A percentile compares a stretch with the other conserved stretches of the same genome.
Evolutionary conservation across 2,888 invertebrate species (phyloP).

Genomic region (Caenorhabditis becei): DNA sequence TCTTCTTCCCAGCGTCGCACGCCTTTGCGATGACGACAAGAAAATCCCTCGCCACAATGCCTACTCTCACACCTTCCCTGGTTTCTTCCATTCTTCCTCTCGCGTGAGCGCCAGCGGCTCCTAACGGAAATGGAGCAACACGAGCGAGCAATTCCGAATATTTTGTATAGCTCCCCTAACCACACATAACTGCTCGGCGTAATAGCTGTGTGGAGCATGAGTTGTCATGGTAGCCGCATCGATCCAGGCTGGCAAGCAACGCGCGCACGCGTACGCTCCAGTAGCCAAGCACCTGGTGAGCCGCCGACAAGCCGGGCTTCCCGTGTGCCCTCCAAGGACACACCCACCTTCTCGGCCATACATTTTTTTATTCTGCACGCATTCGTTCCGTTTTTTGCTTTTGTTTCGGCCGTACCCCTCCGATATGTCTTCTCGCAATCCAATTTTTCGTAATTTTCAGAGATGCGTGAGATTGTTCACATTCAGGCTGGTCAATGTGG

Average conservation of each 20-base stretch:
- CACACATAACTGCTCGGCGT: constrained; percentile 21
- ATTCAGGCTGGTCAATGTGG: constrained; percentile 95
- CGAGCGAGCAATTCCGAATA: constrained; percentile 42
- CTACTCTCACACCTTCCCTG: background rate
- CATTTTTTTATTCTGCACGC: constrained; percentile 2
- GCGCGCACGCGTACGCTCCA: constrained; percentile 35
- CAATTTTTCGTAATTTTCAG: constrained; percentile 20
- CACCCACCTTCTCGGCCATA: constrained; percentile 27
- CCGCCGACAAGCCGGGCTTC: constrained; percentile 14
- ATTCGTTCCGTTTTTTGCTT: constrained; percentile 10
- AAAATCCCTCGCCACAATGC: too few species aligned
- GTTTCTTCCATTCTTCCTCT: background rate
- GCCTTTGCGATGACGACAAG: too few species aligned
- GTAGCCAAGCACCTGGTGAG: constrained; percentile 45
- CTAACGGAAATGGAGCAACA: constrained; percentile 46
- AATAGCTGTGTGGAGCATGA: constrained; percentile 23
- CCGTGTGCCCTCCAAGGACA: constrained; percentile 28
- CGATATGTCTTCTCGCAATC: background rate
- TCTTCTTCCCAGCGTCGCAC: too few species aligned
- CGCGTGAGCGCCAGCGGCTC: background rate
- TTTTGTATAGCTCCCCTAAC: constrained; percentile 44
- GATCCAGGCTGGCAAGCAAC: constrained; percentile 8
- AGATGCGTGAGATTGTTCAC: constrained; percentile 94
- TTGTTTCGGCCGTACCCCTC: background rate
- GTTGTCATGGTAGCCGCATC: constrained; percentile 55